These are phyloP conservation scores for Entelurus aequoreus DNA, from an alignment of 2,113 vertebrate genomes.

Conservation along the genomic window DNA sequence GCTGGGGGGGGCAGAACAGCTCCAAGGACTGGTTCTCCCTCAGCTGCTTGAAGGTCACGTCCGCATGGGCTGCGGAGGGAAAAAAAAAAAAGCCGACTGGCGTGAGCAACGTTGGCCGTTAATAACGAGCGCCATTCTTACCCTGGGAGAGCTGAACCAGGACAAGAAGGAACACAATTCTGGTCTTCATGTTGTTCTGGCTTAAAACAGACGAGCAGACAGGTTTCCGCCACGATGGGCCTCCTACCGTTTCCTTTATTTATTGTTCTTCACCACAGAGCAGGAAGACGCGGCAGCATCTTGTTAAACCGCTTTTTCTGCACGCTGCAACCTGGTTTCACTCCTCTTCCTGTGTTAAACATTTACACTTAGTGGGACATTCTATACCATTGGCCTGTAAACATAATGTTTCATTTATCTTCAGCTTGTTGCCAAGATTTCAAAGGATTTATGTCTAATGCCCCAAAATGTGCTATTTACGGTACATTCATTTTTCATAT, in stretches of 20 bases:
- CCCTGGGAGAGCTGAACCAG: background rate
- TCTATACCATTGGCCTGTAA: no score
- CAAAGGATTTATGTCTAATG: no score
- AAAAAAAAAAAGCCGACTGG: background rate
- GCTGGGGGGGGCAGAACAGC: conserved; percentile 38
- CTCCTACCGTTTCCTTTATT: conserved; percentile 26
- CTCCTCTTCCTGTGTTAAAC: no score
- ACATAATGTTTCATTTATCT: no score
- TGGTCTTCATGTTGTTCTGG: conserved; percentile 1
- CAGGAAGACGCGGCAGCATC: conserved; percentile 50
- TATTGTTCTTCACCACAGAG: conserved; percentile 31
- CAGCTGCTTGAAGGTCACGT: conserved; percentile 38
- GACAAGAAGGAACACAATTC: background rate
- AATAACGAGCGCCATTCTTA: background rate
- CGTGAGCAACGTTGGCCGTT: background rate
- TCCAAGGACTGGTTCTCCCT: conserved; percentile 33
- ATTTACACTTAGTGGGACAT: no score
- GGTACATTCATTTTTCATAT: no score
- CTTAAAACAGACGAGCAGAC: background rate
- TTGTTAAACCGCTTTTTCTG: background rate
- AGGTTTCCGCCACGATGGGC: conserved; percentile 1
- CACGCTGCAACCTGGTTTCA: background rate
- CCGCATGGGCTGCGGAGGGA: conserved; percentile 30
- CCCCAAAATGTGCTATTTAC: no score
- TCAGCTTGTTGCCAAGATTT: no score